Percentiles rank a stretch among this genome's conserved stretches.
Conservation (phyloP, 2,113 vertebrate species). For the Pagrus major region DNA sequence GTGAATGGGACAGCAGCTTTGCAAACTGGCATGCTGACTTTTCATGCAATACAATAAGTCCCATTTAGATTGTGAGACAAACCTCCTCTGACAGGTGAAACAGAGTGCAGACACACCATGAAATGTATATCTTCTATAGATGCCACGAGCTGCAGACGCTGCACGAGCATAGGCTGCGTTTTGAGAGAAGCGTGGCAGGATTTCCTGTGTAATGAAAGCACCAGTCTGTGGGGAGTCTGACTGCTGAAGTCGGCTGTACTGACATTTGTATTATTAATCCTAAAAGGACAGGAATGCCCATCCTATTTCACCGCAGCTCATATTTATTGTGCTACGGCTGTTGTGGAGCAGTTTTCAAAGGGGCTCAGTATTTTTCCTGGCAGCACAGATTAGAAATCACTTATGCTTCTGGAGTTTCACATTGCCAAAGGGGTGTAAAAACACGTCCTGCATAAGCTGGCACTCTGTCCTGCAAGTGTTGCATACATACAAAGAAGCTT, state of each 20-base stretch:
- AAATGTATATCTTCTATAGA: slow-evolving; percentile 1
- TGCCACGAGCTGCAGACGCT: not conserved
- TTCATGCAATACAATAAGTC: slow-evolving; percentile 1
- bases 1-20: slow-evolving; percentile 8
- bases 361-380: slow-evolving; percentile 3
- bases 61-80: not conserved
- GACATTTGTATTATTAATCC: slow-evolving; percentile 35
- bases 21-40: not conserved
- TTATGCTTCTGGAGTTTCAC: not conserved
- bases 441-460: slow-evolving; percentile 16
- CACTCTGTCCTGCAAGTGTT: not conserved
- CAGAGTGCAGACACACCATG: not conserved
- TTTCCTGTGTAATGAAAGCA: slow-evolving; percentile 23
- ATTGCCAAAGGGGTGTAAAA: slow-evolving; percentile 30
- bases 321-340: slow-evolving; percentile 17
- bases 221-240: not conserved
- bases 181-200: not conserved
- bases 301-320: slow-evolving; percentile 16
- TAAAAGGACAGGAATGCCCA: slow-evolving; percentile 15
- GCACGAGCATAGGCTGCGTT: slow-evolving; percentile 6
- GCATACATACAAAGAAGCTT: slow-evolving; percentile 15
- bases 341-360: slow-evolving; percentile 6
- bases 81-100: slow-evolving; percentile 1
- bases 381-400: slow-evolving; percentile 35
- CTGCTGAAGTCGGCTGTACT: slow-evolving; percentile 11